phyloP scores from a whole-genome alignment of 2,888 invertebrate species.

The Sepiola atlantica region DNA sequence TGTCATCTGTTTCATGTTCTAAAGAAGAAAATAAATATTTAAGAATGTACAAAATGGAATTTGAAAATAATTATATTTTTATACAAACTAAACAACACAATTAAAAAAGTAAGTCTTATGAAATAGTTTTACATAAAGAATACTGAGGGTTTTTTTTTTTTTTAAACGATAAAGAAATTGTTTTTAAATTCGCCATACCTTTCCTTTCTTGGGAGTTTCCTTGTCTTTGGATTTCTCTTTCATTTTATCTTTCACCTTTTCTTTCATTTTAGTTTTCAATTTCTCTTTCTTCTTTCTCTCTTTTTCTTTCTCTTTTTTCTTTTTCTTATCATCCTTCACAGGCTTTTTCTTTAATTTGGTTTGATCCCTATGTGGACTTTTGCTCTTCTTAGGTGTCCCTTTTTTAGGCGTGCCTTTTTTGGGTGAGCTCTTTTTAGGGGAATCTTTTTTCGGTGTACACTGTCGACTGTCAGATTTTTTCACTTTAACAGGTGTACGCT shows the following conservation, averaged over 20 bases:
- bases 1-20: constrained; percentile 71
- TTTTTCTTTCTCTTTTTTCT: neutral
- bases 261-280: constrained; percentile 53
- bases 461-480: constrained; percentile 47
- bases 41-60: neutral
- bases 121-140: neutral
- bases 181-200: neutral
- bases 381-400: neutral
- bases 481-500: neutral
- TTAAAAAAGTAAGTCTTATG: too few relatives aligned
- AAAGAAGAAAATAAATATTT: neutral
- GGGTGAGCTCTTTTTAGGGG: constrained; percentile 42
- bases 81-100: too few relatives aligned
- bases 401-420: constrained; percentile 47
- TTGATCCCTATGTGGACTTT: constrained; percentile 34
- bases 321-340: constrained; percentile 49
- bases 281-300: constrained; percentile 52
- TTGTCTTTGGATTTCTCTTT: constrained; percentile 22
- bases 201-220: constrained; percentile 36
- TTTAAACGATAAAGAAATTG: neutral
- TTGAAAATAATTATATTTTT: neutral
- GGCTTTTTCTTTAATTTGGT: constrained; percentile 48
- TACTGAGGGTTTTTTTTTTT: neutral
- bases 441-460: constrained; percentile 48
- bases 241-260: constrained; percentile 49